phyloP scores from a whole-genome alignment of 2,888 invertebrate species.

The Drosophila fulvimacula region DNA sequence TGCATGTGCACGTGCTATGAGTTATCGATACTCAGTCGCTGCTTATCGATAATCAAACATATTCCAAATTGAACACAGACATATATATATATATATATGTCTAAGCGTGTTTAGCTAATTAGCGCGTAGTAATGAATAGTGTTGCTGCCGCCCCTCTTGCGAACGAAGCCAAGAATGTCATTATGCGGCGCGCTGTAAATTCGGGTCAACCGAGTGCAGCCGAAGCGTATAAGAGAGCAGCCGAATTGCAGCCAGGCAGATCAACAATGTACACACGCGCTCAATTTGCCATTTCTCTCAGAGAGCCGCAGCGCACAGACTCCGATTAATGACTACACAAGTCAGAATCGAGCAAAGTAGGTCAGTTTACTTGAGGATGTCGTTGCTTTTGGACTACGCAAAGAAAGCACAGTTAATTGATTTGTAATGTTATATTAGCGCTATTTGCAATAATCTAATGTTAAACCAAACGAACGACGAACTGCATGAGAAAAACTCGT shows the following conservation, averaged over 20 bases:
- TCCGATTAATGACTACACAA: conserved; percentile 40
- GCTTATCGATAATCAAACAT: conserved; percentile 21
- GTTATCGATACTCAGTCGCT: conserved; percentile 31
- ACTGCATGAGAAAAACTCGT: background rate
- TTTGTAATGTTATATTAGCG: conserved; percentile 37
- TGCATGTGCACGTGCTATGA: conserved; percentile 20
- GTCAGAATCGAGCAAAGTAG: conserved; percentile 56
- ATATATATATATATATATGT: background rate
- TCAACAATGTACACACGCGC: conserved; percentile 14
- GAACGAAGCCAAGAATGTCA: conserved; percentile 26
- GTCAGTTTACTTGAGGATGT: conserved; percentile 62
- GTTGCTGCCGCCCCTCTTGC: conserved; percentile 24
- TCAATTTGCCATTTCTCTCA: conserved; percentile 15
- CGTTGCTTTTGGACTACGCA: conserved; percentile 6
- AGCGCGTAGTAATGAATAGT: conserved; percentile 31
- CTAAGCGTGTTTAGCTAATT: conserved; percentile 62
- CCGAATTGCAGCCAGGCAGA: conserved; percentile 23
- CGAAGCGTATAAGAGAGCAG: conserved; percentile 9
- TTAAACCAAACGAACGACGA: conserved; percentile 1
- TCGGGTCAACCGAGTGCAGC: conserved; percentile 13
- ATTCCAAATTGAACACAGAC: background rate
- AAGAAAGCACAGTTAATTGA: conserved; percentile 33
- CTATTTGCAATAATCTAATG: conserved; percentile 36
- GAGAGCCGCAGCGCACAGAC: conserved; percentile 23
- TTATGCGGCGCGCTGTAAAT: conserved; percentile 16